Conservation (phyloP, 2,797 vertebrate genomes). For the Esox lucius region DNA sequence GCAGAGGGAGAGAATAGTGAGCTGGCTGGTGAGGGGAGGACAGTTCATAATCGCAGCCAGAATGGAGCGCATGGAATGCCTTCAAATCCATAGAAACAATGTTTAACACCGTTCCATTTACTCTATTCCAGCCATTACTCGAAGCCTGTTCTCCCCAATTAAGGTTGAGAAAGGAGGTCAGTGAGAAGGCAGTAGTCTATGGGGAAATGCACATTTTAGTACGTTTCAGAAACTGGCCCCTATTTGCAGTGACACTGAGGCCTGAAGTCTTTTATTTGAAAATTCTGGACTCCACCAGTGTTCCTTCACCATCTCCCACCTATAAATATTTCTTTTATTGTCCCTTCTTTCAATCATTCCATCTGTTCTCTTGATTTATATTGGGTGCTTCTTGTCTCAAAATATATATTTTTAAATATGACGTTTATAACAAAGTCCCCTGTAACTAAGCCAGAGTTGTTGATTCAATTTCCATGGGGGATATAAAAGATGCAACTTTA, state of each 20-base stretch:
- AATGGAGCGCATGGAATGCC: too few species aligned
- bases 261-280: conserved; percentile 1
- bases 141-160: too few species aligned
- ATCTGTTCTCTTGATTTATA: not conserved
- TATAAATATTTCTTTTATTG: too few species aligned
- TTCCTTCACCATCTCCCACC: not conserved
- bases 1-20: not conserved
- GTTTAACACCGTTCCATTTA: too few species aligned
- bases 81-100: too few species aligned
- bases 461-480: too few species aligned
- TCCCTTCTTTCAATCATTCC: not conserved
- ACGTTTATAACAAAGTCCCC: not conserved
- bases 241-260: conserved; percentile 17
- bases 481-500: too few species aligned
- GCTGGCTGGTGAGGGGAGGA: not conserved
- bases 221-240: conserved; percentile 14
- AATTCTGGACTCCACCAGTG: not conserved
- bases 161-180: not conserved
- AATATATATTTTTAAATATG: not conserved
- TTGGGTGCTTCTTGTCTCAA: not conserved
- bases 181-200: conserved; percentile 20
- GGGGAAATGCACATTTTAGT: conserved; percentile 24
- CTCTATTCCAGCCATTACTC: too few species aligned
- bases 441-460: not conserved
- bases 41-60: too few species aligned